phyloP scores from a whole-genome alignment of 2,113 vertebrate genomes.

The Cromileptes altivelis region DNA sequence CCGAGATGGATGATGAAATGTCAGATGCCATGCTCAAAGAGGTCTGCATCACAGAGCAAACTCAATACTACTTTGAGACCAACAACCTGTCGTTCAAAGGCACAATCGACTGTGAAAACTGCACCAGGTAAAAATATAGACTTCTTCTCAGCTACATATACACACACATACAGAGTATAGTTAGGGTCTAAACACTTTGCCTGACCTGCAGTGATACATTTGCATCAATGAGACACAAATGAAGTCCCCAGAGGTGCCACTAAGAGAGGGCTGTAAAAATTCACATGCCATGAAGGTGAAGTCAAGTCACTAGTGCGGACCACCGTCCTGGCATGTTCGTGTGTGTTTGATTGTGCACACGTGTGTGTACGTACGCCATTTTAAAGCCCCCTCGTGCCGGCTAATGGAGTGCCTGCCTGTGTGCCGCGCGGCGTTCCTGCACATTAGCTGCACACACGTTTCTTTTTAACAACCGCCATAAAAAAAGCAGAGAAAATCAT shows the following conservation, averaged over 20 bases:
- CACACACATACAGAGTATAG: too few relatives aligned
- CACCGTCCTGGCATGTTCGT: slow-evolving; percentile 55
- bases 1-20: slow-evolving; percentile 89
- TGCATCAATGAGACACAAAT: slow-evolving; percentile 48
- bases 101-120: slow-evolving; percentile 91
- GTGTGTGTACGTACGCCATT: slow-evolving; percentile 48
- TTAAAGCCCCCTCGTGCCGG: slow-evolving; percentile 77
- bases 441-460: slow-evolving; percentile 76
- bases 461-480: slow-evolving; percentile 77
- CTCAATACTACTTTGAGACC: slow-evolving; percentile 93
- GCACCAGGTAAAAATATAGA: slow-evolving; percentile 89
- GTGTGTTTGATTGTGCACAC: slow-evolving; percentile 10
- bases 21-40: slow-evolving; percentile 87
- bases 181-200: neutral
- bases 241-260: slow-evolving; percentile 49
- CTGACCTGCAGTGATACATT: slow-evolving; percentile 9
- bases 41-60: slow-evolving; percentile 96
- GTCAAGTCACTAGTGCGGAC: slow-evolving; percentile 60
- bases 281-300: slow-evolving; percentile 73
- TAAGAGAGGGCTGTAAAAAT: slow-evolving; percentile 56
- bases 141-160: neutral
- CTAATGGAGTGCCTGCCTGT: slow-evolving; percentile 77
- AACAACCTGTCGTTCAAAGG: slow-evolving; percentile 88
- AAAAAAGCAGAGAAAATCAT: slow-evolving; percentile 77
- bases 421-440: slow-evolving; percentile 67